These are phyloP conservation scores for Aphyosemion australe DNA, from an alignment of 2,113 vertebrate species.

Conservation along the genomic window DNA sequence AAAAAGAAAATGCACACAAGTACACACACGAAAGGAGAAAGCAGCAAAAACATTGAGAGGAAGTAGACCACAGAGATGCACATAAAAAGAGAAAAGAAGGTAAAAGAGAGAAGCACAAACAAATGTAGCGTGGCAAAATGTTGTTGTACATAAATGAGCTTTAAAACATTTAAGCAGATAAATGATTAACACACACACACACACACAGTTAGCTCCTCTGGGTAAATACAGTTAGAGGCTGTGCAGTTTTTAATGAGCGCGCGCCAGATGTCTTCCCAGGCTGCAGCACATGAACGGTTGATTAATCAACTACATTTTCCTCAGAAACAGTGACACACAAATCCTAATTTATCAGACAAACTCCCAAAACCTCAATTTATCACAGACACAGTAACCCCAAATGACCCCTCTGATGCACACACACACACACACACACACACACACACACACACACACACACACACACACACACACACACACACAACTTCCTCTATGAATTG, in stretches of 20 bases:
- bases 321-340: constrained; percentile 42
- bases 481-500: neutral
- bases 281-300: constrained; percentile 60
- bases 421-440: neutral
- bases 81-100: constrained; percentile 20
- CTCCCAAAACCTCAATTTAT: constrained; percentile 52
- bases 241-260: constrained; percentile 72
- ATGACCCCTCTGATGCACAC: constrained; percentile 8
- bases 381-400: constrained; percentile 50
- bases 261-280: constrained; percentile 69
- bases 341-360: constrained; percentile 53
- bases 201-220: constrained; percentile 38
- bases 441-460: neutral
- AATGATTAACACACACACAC: constrained; percentile 10
- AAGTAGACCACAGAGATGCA: constrained; percentile 10
- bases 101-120: constrained; percentile 23
- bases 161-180: constrained; percentile 24
- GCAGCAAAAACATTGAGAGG: constrained; percentile 35
- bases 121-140: constrained; percentile 6
- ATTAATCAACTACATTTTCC: constrained; percentile 66
- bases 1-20: constrained; percentile 7
- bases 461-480: too few relatives aligned
- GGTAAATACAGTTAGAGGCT: constrained; percentile 50
- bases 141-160: constrained; percentile 31
- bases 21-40: constrained; percentile 16